A percentile compares a stretch with the other conserved stretches of the same genome.
phyloP scores from a whole-genome alignment of 2,797 vertebrate species.

The Pogonophryne albipinna region DNA sequence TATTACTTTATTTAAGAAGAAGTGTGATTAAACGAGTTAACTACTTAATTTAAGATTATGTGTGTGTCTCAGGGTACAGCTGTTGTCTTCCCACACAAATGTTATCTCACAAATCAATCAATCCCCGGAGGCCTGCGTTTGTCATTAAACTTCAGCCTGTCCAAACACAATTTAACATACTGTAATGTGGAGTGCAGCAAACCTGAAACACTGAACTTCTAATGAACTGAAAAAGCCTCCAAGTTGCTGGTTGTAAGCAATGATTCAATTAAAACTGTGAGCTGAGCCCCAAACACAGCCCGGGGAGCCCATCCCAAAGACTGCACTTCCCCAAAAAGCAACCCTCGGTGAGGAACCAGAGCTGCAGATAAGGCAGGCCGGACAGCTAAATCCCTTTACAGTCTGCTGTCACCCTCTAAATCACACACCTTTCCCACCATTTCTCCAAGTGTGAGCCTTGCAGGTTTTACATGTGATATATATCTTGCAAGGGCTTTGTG shows the following conservation, averaged over 20 bases:
- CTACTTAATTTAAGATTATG: constrained; percentile 42
- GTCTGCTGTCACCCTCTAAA: constrained; percentile 77
- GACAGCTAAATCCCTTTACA: constrained; percentile 67
- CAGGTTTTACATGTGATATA: constrained; percentile 61
- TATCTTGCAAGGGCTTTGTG: constrained; percentile 52
- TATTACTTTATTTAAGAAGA: constrained; percentile 16
- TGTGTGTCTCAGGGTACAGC: constrained; percentile 53
- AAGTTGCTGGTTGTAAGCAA: constrained; percentile 75
- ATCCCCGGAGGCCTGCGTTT: constrained; percentile 68
- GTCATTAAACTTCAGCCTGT: constrained; percentile 78
- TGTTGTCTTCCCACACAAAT: constrained; percentile 67
- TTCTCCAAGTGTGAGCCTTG: constrained; percentile 54
- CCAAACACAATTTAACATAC: constrained; percentile 79
- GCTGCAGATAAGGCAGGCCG: constrained; percentile 72
- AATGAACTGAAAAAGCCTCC: constrained; percentile 77
- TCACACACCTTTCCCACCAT: constrained; percentile 75
- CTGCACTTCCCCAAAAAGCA: constrained; percentile 49
- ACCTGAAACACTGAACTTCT: constrained; percentile 80
- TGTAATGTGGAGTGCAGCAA: constrained; percentile 68
- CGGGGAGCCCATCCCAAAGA: constrained; percentile 52
- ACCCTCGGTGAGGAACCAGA: constrained; percentile 55
- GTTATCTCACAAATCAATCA: constrained; percentile 79
- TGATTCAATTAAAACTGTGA: constrained; percentile 79
- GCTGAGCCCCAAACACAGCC: constrained; percentile 55
- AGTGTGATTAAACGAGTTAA: not conserved